Evolutionary conservation across 2,888 invertebrate species (phyloP).

Genomic region (Crioceris asparagi): DNA sequence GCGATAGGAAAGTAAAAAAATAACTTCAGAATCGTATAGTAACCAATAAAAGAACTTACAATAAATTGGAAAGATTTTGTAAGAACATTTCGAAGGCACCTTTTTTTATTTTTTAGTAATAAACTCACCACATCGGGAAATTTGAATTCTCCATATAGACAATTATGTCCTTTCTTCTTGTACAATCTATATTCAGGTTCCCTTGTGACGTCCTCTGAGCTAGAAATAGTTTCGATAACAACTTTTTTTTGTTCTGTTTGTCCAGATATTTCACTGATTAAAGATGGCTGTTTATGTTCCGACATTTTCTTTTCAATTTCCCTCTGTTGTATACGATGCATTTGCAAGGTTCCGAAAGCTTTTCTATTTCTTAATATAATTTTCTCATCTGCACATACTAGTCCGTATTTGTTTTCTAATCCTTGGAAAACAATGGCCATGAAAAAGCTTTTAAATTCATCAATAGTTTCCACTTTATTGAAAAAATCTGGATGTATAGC

Average conservation of each 20-base stretch:
- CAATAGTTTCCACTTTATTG: slow-evolving; percentile 58
- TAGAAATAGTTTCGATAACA: slow-evolving; percentile 30
- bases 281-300: slow-evolving; percentile 10
- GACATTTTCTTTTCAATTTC: slow-evolving; percentile 43
- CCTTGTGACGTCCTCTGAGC: slow-evolving; percentile 28
- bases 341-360: slow-evolving; percentile 60
- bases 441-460: slow-evolving; percentile 68
- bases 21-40: too few species aligned
- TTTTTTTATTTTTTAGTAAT: too few species aligned
- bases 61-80: too few species aligned
- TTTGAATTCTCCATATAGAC: slow-evolving; percentile 51
- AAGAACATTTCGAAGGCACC: too few species aligned
- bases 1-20: too few species aligned
- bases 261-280: slow-evolving; percentile 23
- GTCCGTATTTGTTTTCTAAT: slow-evolving; percentile 65
- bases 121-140: slow-evolving; percentile 47
- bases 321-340: slow-evolving; percentile 63
- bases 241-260: slow-evolving; percentile 18
- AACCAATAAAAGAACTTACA: too few species aligned
- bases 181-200: slow-evolving; percentile 49
- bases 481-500: slow-evolving; percentile 72
- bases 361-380: slow-evolving; percentile 63
- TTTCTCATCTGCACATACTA: slow-evolving; percentile 54
- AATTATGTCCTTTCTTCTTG: slow-evolving; percentile 45
- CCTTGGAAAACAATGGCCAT: slow-evolving; percentile 71